These are phyloP conservation scores for Chrysogorgia sp. DNA, from an alignment of 92 coral and sea anemone genomes.

Conservation along the genomic window DNA sequence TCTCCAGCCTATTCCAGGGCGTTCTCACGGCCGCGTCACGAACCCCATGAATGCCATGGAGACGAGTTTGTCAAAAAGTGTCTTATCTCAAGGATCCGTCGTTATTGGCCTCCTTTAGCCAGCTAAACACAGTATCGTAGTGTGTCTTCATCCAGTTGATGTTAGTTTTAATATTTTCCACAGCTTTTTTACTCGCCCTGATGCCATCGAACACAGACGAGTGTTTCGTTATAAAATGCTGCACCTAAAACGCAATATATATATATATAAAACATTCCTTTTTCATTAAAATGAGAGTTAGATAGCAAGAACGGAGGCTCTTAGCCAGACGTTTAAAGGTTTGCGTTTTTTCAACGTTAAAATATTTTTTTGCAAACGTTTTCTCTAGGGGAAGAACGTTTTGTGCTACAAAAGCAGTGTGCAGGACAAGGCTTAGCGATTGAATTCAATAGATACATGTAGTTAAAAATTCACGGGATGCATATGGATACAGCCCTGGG, in stretches of 20 bases:
- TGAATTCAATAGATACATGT: slow-evolving; percentile 79
- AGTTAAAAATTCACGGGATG: too few relatives aligned
- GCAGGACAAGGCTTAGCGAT: too few relatives aligned
- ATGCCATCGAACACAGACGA: slow-evolving; percentile 64
- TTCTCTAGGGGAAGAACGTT: too few relatives aligned
- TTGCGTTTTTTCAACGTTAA: slow-evolving; percentile 48
- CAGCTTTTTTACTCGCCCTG: slow-evolving; percentile 84
- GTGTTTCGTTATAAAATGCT: slow-evolving; percentile 76
- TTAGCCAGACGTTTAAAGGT: too few relatives aligned
- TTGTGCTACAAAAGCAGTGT: too few relatives aligned
- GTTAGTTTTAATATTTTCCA: slow-evolving; percentile 78
- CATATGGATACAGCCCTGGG: too few relatives aligned
- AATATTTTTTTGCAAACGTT: too few relatives aligned
- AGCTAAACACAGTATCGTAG: slow-evolving; percentile 63
- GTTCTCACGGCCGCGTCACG: too few relatives aligned
- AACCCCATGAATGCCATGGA: too few relatives aligned
- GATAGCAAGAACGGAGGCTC: slow-evolving; percentile 29
- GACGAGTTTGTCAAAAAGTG: too few relatives aligned
- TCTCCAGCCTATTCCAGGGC: too few relatives aligned
- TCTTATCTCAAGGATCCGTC: slow-evolving; percentile 21
- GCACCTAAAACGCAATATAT: slow-evolving; percentile 50
- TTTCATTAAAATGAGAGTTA: slow-evolving; percentile 88
- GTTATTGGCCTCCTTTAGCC: slow-evolving; percentile 63
- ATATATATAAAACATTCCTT: neutral
- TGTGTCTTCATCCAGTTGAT: slow-evolving; percentile 91